Evolutionary conservation across 1,140 invertebrate genomes (phyloP).

Genomic region (Agrypnia vestita): DNA sequence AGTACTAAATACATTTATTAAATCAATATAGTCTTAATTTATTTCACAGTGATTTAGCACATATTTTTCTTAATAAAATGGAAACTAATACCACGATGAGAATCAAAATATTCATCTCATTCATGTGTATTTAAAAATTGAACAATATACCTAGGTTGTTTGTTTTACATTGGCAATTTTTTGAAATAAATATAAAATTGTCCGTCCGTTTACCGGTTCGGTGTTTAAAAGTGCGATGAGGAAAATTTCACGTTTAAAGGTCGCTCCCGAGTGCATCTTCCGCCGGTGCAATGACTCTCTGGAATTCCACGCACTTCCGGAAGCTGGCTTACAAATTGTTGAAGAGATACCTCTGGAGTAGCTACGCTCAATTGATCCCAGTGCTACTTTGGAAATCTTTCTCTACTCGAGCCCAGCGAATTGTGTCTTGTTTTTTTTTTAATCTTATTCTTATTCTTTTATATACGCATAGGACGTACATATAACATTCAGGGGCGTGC

Average conservation of each 20-base stretch:
- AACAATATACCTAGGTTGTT: too few species aligned
- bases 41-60: not conserved
- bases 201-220: not conserved
- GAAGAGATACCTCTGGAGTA: not conserved
- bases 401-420: too few species aligned
- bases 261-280: not conserved
- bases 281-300: not conserved
- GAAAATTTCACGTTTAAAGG: slow-evolving; percentile 9
- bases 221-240: not conserved
- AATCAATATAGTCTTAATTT: too few species aligned
- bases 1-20: not conserved
- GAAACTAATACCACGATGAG: not conserved
- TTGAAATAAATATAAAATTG: not conserved
- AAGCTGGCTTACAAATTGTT: slow-evolving; percentile 4
- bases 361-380: not conserved
- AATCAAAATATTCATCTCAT: too few species aligned
- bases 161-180: too few species aligned
- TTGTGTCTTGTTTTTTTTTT: too few species aligned
- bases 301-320: slow-evolving; percentile 22
- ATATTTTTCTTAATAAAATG: not conserved
- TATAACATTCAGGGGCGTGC: too few species aligned
- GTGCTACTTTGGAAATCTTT: too few species aligned
- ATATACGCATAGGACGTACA: too few species aligned
- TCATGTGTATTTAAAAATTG: too few species aligned
- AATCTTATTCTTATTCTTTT: too few species aligned